Evolutionary conservation across 2,888 invertebrate genomes (phyloP), one percentile per base, ranked within the genome.

Genomic region (Philopedon plagiatum): DNA sequence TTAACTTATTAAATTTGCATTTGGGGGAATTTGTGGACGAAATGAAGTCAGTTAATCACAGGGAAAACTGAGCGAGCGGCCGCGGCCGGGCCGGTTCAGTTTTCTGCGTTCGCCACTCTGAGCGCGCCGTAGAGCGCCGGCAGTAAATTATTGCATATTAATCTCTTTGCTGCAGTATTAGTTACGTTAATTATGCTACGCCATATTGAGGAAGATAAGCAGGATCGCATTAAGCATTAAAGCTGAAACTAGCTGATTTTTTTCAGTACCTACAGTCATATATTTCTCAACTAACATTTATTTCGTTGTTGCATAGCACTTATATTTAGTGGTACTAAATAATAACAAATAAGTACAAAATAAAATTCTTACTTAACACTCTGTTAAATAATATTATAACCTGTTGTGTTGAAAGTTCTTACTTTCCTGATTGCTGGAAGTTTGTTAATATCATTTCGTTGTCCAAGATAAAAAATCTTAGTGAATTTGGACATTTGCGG

Each of bases 91-190:
- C 82, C 81, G 81, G 82, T 83, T 83, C 82, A 84, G 84, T 84
- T 84, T 85, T 84, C 83, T 83, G 82, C 82, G 80, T 81, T 83
- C 81, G 81, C 82, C 82, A 81, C 80, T 81, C 80, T 56, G 29
- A 62, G 58, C 63, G 68, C 72, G 66, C 68, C 68, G 63, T 23
- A 62, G 79, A 82, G 81, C 84, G 82, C 83, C 82, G 77, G 83
- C 84, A 81, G 84, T 85, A 85, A 85, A 85, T 85, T 85, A 86
- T 85, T 84, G 86, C 85, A 85, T 85, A 86, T 85, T 86, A 86
- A 85, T 85, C 85, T 85, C 84, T 82, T 81, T 80, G 83, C 85
- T 84, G 85, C 85, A 85, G 85, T 85, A 85, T 86, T 85, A 85
- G 85, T 84, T 85, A 85, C 85, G 84, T 85, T 86, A 85, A 86